Percentiles rank a stretch among this genome's conserved stretches.
Evolutionary conservation across 2,113 vertebrate species (phyloP).

Genomic region (Anoura caudifer): DNA sequence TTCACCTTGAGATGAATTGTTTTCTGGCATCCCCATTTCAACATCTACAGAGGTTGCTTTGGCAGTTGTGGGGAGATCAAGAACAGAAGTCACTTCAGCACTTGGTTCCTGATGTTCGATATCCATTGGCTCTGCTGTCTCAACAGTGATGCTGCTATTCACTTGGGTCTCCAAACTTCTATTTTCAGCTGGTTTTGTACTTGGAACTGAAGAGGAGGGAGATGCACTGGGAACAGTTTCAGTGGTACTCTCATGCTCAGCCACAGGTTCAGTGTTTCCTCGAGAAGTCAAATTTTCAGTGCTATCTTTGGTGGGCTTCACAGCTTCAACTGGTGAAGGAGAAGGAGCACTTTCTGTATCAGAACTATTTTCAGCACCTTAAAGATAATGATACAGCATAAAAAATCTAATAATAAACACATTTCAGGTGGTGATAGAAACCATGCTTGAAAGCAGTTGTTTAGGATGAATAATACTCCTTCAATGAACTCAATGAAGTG

Average conservation of each 20-base stretch:
- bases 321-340: slow-evolving; percentile 90
- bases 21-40: slow-evolving; percentile 86
- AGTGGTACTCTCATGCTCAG: slow-evolving; percentile 78
- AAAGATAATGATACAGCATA: slow-evolving; percentile 70
- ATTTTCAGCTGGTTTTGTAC: slow-evolving; percentile 82
- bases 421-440: slow-evolving; percentile 53
- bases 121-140: slow-evolving; percentile 83
- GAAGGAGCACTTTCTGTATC: slow-evolving; percentile 99
- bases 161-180: slow-evolving; percentile 83
- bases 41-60: slow-evolving; percentile 90
- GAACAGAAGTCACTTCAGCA: slow-evolving; percentile 79
- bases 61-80: slow-evolving; percentile 82
- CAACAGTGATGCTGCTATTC: slow-evolving; percentile 87
- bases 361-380: slow-evolving; percentile 97
- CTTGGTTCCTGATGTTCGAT: slow-evolving; percentile 81
- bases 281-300: slow-evolving; percentile 79
- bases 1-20: slow-evolving; percentile 90
- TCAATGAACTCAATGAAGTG: not conserved
- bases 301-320: slow-evolving; percentile 86
- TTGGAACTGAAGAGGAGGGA: slow-evolving; percentile 71
- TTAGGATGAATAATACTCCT: slow-evolving; percentile 23
- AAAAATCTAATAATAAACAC: slow-evolving; percentile 71
- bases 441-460: slow-evolving; percentile 44
- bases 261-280: slow-evolving; percentile 69
- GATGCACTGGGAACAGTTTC: slow-evolving; percentile 74